Evolutionary conservation across 2,113 vertebrate genomes (phyloP).

Genomic region (Pelobates fuscus): DNA sequence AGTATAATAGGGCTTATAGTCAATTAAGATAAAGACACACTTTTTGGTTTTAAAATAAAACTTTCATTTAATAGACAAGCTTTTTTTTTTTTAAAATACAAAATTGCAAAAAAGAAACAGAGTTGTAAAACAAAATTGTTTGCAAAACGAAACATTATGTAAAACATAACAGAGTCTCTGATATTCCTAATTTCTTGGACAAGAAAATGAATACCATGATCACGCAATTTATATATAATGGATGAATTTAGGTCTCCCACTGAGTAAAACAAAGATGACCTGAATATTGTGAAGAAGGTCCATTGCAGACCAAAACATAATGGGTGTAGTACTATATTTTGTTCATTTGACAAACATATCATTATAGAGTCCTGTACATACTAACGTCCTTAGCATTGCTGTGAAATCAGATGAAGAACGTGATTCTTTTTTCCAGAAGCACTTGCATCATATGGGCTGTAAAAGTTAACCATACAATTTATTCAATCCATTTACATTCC

Average conservation of each 20-base stretch:
- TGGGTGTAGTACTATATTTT: neutral
- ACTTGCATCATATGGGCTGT: neutral
- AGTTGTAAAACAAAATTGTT: conserved; percentile 40
- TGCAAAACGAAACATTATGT: conserved; percentile 24
- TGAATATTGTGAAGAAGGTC: neutral
- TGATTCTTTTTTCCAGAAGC: neutral
- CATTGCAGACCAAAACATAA: neutral
- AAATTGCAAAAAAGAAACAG: conserved; percentile 34
- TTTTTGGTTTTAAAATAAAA: conserved; percentile 41
- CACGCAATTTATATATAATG: neutral
- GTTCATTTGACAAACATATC: neutral
- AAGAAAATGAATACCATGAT: conserved; percentile 23
- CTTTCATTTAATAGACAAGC: conserved; percentile 42
- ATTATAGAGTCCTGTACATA: neutral
- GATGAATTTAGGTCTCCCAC: neutral
- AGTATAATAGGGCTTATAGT: too few relatives aligned
- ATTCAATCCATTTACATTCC: neutral
- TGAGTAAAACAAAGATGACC: neutral
- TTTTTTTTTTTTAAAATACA: conserved; percentile 42
- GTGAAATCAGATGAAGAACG: neutral
- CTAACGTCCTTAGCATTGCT: neutral
- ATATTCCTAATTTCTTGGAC: conserved; percentile 9
- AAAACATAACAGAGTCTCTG: conserved; percentile 5
- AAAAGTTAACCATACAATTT: conserved; percentile 2
- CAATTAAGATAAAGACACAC: too few relatives aligned